A percentile compares a stretch with the other conserved stretches of the same genome.
phyloP scores from a whole-genome alignment of 2,797 vertebrate species.

The Cossypha dichroa region DNA sequence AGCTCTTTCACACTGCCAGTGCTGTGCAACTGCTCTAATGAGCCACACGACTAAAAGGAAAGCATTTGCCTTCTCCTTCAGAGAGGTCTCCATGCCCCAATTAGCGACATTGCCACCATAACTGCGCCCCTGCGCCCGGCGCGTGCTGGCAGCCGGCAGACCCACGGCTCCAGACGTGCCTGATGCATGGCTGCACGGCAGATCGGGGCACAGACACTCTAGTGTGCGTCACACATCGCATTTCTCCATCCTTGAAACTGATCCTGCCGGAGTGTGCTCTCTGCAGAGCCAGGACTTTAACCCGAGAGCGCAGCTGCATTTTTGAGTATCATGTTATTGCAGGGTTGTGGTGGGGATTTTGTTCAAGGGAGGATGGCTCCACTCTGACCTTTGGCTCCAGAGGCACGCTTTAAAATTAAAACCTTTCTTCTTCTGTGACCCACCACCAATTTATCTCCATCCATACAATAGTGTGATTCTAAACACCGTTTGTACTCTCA shows the following conservation, averaged over 20 bases:
- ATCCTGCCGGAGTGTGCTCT: conserved; percentile 50
- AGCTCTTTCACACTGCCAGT: background rate
- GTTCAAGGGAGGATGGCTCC: conserved; percentile 18
- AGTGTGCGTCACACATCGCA: conserved; percentile 33
- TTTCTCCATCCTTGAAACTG: conserved; percentile 64
- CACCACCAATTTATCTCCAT: background rate
- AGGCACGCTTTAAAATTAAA: conserved; percentile 31
- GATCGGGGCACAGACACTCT: conserved; percentile 45
- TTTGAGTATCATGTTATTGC: conserved; percentile 57
- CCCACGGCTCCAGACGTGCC: background rate
- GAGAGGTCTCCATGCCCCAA: background rate
- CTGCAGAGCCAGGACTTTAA: conserved; percentile 46
- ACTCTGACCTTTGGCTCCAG: conserved; percentile 34
- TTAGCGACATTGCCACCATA: background rate
- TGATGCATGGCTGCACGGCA: background rate
- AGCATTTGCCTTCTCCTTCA: conserved; percentile 27
- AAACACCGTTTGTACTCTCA: background rate
- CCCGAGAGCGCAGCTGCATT: conserved; percentile 49
- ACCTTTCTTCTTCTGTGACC: background rate
- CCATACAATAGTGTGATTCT: background rate
- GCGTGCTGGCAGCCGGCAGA: background rate
- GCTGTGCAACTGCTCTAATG: background rate
- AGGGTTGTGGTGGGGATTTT: conserved; percentile 33
- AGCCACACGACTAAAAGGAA: background rate
- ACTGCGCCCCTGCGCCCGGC: background rate